Evolutionary conservation across 1,140 invertebrate genomes (phyloP).

Genomic region (Drosophila punjabiensis): DNA sequence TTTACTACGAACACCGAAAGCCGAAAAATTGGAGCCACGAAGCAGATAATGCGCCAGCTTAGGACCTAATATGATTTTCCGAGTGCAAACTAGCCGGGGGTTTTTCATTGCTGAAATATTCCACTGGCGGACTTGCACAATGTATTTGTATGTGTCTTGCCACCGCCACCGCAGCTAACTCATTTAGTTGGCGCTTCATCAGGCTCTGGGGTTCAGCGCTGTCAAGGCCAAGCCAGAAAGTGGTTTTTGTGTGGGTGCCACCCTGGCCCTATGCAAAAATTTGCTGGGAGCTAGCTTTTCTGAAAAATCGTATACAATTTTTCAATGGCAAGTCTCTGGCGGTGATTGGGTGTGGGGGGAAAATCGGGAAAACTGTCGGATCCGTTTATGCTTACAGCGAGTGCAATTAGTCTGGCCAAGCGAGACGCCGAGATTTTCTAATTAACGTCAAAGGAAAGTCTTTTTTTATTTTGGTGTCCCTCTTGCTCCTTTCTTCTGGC

Average conservation of each 20-base stretch:
- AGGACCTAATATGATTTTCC: conserved; percentile 17
- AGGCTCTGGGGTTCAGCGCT: conserved; percentile 2
- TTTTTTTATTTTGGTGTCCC: neutral
- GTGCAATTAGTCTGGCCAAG: conserved; percentile 39
- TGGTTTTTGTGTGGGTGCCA: conserved; percentile 2
- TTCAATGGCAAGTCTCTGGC: conserved; percentile 4
- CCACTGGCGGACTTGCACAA: neutral
- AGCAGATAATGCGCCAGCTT: conserved; percentile 24
- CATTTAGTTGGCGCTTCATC: conserved; percentile 26
- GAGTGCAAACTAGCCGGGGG: conserved; percentile 15
- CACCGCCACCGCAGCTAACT: conserved; percentile 15
- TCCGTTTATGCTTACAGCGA: conserved; percentile 13
- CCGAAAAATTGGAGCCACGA: conserved; percentile 5
- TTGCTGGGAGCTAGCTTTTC: conserved; percentile 3
- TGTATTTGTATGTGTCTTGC: neutral
- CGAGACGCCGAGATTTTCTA: conserved; percentile 42
- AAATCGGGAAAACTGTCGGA: conserved; percentile 20
- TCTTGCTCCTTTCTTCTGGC: neutral
- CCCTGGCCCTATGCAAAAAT: conserved; percentile 14
- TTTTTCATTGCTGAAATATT: conserved; percentile 3
- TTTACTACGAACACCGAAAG: conserved; percentile 1
- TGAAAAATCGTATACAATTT: conserved; percentile 30
- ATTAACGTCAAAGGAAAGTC: conserved; percentile 46
- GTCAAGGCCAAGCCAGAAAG: conserved; percentile 13
- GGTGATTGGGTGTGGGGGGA: neutral